Base-by-base conservation (phyloP, 2,113 vertebrate genomes). In the Pelodiscus sinensis region DNA sequence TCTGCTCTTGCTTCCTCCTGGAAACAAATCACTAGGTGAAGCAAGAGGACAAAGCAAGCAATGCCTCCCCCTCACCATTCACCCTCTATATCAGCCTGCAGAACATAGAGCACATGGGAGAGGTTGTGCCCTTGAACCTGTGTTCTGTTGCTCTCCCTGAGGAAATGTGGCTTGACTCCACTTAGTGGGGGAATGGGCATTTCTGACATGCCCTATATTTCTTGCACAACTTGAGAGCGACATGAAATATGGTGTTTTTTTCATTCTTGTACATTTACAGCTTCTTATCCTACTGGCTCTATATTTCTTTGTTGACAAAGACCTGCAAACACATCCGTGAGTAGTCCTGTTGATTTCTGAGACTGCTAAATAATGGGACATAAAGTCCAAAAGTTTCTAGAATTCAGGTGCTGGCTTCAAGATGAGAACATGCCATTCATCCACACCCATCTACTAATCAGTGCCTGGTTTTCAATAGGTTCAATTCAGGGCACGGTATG, bases 381-480 rank as follows among this genome's bases (percentile, higher is more conserved):
- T 0, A 27, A 60, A 82, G n/a, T 71, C 35, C 6, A 79, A 68
- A 55, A 51, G 38, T 82, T 92, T 94, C 77, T 86, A 82, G 68
- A 94, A 87, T 81, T 16, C 62, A 27, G 82, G 0, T 51, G 18
- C 71, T 85, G 22, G 10, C 38, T 10, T 31, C 13, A 78, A 84
- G 80, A 85, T 89, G 29, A 12, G 58, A 88, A 79, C 0, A 0
- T 84, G 79, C 7, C 9, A 44, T 73, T 85, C 90, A 88, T 27
- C n/a, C 84, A 85, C 82, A 68, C 57, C 52, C 16, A 4, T 44
- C 24, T 44, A 38, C 38, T 8, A 84, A 56, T 13, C 62, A 13
- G 14, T 57, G 29, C 54, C 44, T 18, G 85, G 90, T 77, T 68
- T 86, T 86, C 82, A 94, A n/a, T 73, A 92, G 78, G 56, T 65